Conservation (phyloP, 53 echinoderm and acorn worm genomes). For the Zoroaster sp. region DNA sequence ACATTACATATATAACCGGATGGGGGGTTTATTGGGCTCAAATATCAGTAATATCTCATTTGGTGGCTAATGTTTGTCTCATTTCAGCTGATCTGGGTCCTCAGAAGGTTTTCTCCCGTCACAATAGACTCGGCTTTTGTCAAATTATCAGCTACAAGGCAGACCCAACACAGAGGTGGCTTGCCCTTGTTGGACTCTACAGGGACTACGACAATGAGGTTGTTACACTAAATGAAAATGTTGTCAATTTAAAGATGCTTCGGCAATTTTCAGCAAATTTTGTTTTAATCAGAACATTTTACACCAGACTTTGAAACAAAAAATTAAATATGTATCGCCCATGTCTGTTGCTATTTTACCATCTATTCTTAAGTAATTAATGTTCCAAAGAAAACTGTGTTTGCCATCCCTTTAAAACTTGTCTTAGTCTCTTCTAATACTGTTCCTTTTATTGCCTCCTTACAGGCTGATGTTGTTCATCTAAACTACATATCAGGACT, state of each 20-base stretch:
- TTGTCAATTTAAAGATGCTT: too few species aligned
- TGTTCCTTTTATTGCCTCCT: neutral
- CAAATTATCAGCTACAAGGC: constrained; percentile 95
- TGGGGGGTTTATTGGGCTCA: too few species aligned
- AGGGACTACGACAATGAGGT: constrained; percentile 82
- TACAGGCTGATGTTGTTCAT: constrained; percentile 65
- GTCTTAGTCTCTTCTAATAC: too few species aligned
- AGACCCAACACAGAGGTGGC: constrained; percentile 87
- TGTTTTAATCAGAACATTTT: too few species aligned
- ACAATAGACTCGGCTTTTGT: constrained; percentile 76
- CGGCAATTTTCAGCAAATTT: too few species aligned
- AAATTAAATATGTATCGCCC: neutral
- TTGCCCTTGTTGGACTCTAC: constrained; percentile 89
- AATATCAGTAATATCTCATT: too few species aligned
- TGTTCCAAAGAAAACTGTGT: too few species aligned
- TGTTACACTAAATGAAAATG: neutral
- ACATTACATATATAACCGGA: too few species aligned
- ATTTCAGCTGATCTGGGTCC: constrained; percentile 79
- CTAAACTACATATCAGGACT: constrained; percentile 73
- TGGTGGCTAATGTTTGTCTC: neutral
- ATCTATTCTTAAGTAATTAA: neutral
- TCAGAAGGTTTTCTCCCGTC: constrained; percentile 77
- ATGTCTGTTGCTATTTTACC: too few species aligned
- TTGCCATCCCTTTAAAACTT: too few species aligned
- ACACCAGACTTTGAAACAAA: too few species aligned